phyloP scores from a whole-genome alignment of 2,113 vertebrate genomes.

The Misgurnus anguillicaudatus region DNA sequence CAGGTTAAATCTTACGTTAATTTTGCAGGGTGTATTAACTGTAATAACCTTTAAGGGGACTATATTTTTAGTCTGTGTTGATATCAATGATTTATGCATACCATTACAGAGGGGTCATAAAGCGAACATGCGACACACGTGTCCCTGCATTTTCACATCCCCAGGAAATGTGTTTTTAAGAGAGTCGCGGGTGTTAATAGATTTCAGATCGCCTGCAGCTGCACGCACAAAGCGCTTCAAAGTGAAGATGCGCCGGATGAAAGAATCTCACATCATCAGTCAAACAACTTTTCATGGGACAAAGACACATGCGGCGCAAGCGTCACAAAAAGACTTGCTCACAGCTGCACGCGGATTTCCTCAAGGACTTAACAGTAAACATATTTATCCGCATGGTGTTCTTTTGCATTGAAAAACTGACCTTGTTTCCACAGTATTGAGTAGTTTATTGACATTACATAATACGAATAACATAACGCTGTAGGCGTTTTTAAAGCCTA shows the following conservation, averaged over 20 bases:
- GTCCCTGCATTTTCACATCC: slow-evolving; percentile 36
- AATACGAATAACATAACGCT: not conserved
- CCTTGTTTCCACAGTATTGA: not conserved
- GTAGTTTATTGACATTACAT: slow-evolving; percentile 6
- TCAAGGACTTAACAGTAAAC: slow-evolving; percentile 12
- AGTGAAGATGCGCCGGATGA: slow-evolving; percentile 5
- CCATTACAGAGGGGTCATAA: not conserved
- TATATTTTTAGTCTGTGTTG: not conserved
- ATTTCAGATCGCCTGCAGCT: slow-evolving; percentile 41
- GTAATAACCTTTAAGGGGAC: not conserved
- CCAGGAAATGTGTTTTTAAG: slow-evolving; percentile 47
- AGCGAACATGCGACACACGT: slow-evolving; percentile 23
- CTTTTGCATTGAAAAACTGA: not conserved
- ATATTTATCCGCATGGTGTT: not conserved
- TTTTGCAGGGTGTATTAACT: not conserved
- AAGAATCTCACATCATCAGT: not conserved
- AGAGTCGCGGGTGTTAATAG: slow-evolving; percentile 44
- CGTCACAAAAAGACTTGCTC: not conserved
- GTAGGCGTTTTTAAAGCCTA: not conserved
- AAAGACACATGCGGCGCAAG: not conserved
- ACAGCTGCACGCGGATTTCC: slow-evolving; percentile 1
- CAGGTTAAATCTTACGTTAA: not conserved
- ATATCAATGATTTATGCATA: slow-evolving; percentile 10
- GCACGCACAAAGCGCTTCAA: slow-evolving; percentile 38
- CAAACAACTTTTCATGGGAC: not conserved